phyloP scores from a whole-genome alignment of 2,113 vertebrate species.

The Chaenogobius annularis region DNA sequence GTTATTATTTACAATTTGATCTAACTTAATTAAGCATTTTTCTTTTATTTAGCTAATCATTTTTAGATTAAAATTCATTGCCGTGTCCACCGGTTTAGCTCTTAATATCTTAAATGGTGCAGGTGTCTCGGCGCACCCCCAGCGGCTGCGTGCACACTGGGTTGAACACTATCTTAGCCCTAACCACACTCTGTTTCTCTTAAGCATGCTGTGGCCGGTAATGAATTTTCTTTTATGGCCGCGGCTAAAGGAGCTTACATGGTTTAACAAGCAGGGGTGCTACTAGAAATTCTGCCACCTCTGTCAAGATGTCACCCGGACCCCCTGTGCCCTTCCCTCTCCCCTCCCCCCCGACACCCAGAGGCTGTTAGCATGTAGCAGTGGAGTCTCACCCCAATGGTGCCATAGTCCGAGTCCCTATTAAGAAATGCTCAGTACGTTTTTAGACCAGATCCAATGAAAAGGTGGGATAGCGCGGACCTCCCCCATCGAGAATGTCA shows the following conservation, averaged over 20 bases:
- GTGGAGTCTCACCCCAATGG: slow-evolving; percentile 29
- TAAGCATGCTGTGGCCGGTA: slow-evolving; percentile 32
- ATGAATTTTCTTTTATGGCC: slow-evolving; percentile 30
- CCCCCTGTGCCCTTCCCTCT: slow-evolving; percentile 5
- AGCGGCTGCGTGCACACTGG: neutral
- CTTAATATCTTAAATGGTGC: neutral
- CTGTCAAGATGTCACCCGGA: slow-evolving; percentile 45
- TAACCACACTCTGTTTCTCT: slow-evolving; percentile 17
- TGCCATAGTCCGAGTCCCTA: slow-evolving; percentile 32
- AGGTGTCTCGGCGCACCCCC: slow-evolving; percentile 2
- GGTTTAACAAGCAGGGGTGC: slow-evolving; percentile 44
- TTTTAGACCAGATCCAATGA: slow-evolving; percentile 52
- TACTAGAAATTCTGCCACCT: slow-evolving; percentile 33
- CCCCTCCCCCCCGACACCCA: neutral
- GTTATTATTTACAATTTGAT: neutral
- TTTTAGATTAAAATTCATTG: neutral
- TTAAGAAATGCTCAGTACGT: slow-evolving; percentile 40
- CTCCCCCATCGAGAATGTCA: slow-evolving; percentile 38
- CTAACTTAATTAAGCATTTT: neutral
- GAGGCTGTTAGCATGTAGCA: slow-evolving; percentile 34
- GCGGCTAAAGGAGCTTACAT: slow-evolving; percentile 36
- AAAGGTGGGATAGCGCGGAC: slow-evolving; percentile 27
- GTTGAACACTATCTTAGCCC: slow-evolving; percentile 8
- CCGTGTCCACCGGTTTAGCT: neutral
- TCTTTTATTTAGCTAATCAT: neutral